Percentiles rank a stretch among this genome's conserved stretches.
Conservation (phyloP, 2,797 vertebrate genomes). For the Pogoniulus pusillus region DNA sequence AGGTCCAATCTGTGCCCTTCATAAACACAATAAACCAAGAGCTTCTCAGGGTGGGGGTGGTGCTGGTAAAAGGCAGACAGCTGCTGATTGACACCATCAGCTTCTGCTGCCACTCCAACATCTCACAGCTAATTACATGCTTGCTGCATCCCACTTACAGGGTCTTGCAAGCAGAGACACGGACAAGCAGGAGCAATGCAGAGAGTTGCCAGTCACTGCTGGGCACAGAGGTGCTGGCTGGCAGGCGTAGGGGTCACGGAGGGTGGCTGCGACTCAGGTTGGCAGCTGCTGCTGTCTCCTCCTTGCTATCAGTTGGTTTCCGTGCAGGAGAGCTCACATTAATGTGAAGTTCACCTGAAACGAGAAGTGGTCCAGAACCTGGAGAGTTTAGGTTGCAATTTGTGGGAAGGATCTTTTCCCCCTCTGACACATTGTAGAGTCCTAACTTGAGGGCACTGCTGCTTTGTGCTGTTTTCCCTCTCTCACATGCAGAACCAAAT, state of each 20-base stretch:
- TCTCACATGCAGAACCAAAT: fast-evolving
- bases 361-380: not conserved
- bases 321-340: not conserved
- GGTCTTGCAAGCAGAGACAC: not conserved
- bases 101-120: not conserved
- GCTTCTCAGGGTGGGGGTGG: not conserved
- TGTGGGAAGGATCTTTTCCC: not conserved
- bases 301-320: fast-evolving
- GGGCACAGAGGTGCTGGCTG: not conserved
- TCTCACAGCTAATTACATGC: not conserved
- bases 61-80: not conserved
- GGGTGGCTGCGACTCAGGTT: not conserved
- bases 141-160: fast-evolving
- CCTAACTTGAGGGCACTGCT: not conserved
- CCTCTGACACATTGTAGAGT: fast-evolving
- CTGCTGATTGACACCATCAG: not conserved
- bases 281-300: not conserved
- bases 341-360: not conserved
- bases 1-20: not conserved
- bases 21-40: not conserved
- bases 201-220: not conserved
- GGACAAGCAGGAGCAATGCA: fast-evolving
- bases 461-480: not conserved
- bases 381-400: not conserved
- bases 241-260: not conserved